A percentile compares a stretch with the other conserved stretches of the same genome.
These are phyloP conservation scores for Apoderus coryli DNA, from an alignment of 2,888 invertebrate species.

Conservation along the genomic window DNA sequence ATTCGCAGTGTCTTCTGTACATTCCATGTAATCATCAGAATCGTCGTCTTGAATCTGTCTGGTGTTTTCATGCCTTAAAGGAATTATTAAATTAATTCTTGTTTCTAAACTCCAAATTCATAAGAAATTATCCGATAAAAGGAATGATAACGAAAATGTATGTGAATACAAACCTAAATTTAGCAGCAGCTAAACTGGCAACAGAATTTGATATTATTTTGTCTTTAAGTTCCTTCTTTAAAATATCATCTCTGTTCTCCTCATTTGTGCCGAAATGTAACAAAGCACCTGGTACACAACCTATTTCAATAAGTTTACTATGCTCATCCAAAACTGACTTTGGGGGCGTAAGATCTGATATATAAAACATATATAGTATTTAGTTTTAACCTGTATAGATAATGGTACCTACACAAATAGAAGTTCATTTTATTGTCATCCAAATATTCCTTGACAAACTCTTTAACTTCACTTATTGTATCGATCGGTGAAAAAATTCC, in stretches of 20 bases:
- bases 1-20: constrained; percentile 15
- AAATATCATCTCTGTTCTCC: constrained; percentile 31
- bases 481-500: constrained; percentile 70
- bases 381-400: too few relatives aligned
- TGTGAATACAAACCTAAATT: constrained; percentile 39
- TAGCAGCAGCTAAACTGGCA: constrained; percentile 52
- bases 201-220: constrained; percentile 51
- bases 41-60: constrained; percentile 14
- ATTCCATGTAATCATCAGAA: constrained; percentile 19
- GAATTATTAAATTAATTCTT: too few relatives aligned
- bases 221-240: constrained; percentile 44
- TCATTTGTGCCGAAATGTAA: constrained; percentile 51
- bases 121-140: too few relatives aligned
- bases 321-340: constrained; percentile 49
- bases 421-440: constrained; percentile 50
- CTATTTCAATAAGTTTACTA: constrained; percentile 51
- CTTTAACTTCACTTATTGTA: constrained; percentile 50
- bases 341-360: constrained; percentile 71
- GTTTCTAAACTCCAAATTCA: too few relatives aligned
- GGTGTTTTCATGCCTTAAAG: constrained; percentile 18
- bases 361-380: too few relatives aligned
- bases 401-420: constrained; percentile 73
- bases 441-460: constrained; percentile 62
- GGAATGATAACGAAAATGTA: too few relatives aligned
- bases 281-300: constrained; percentile 65